Evolutionary conservation across 2,113 vertebrate species (phyloP).

Genomic region (Neomonachus schauinslandi): DNA sequence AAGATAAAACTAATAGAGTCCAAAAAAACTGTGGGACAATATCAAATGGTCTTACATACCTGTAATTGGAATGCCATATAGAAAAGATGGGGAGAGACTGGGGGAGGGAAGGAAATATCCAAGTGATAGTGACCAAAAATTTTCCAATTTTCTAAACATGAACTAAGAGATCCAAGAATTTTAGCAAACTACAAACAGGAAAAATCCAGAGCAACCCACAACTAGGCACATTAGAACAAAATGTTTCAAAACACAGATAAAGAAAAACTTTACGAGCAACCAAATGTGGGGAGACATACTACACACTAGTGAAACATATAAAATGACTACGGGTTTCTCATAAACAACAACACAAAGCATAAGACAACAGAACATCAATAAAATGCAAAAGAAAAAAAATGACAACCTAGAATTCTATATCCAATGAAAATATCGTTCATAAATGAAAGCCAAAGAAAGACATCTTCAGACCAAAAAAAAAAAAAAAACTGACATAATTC

Average conservation of each 20-base stretch:
- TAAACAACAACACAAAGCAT: background rate
- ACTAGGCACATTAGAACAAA: background rate
- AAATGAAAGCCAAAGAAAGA: background rate
- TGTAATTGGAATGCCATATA: background rate
- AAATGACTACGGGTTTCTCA: background rate
- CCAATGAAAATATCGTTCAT: background rate
- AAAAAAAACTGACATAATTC: background rate
- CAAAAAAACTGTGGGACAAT: background rate
- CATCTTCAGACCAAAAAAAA: background rate
- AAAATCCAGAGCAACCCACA: conserved; percentile 12
- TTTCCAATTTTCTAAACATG: background rate
- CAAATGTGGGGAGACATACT: background rate
- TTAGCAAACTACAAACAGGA: background rate
- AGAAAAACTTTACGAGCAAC: background rate
- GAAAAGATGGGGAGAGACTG: background rate
- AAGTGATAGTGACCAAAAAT: background rate
- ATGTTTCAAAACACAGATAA: background rate
- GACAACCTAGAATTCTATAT: background rate
- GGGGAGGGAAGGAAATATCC: background rate
- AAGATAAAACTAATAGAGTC: background rate
- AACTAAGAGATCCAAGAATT: conserved; percentile 18
- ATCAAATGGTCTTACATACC: background rate
- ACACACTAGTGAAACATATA: background rate
- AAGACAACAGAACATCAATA: conserved; percentile 19
- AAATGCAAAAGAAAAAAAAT: background rate